A percentile compares a stretch with the other conserved stretches of the same genome.
Conservation (phyloP, 2,888 invertebrate species). For the Metalampra italica region DNA sequence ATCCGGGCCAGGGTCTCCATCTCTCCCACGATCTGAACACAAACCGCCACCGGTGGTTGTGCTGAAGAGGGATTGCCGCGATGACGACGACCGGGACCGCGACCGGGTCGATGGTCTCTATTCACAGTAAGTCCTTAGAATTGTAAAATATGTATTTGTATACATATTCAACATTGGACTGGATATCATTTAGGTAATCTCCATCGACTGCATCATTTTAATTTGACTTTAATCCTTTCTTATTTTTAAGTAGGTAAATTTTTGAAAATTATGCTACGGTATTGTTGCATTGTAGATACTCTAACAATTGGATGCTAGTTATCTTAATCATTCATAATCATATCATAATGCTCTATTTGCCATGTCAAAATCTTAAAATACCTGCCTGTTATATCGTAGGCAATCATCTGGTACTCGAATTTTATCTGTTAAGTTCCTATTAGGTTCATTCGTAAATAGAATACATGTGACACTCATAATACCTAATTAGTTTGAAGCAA, state of each 20-base stretch:
- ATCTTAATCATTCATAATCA: too few relatives aligned
- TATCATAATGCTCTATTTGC: too few relatives aligned
- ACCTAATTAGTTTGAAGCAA: too few relatives aligned
- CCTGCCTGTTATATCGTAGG: too few relatives aligned
- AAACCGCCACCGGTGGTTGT: constrained; percentile 96
- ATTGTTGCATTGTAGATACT: too few relatives aligned
- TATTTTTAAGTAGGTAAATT: not conserved
- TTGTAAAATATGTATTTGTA: not conserved
- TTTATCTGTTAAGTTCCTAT: too few relatives aligned
- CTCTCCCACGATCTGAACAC: constrained; percentile 83
- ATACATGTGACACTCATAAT: too few relatives aligned
- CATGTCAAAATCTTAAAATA: too few relatives aligned
- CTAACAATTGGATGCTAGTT: too few relatives aligned
- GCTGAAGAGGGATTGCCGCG: constrained; percentile 91
- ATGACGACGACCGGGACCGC: constrained; percentile 85
- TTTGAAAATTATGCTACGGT: too few relatives aligned
- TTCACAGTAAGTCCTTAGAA: constrained; percentile 53
- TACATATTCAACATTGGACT: not conserved
- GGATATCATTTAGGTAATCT: not conserved
- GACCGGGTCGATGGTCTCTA: constrained; percentile 67
- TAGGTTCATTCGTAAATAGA: too few relatives aligned
- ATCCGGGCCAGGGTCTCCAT: constrained; percentile 76
- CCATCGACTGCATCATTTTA: not conserved
- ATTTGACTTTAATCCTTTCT: not conserved
- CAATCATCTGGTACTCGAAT: too few relatives aligned